Conservation (phyloP, 2,113 vertebrate species). For the Pogonocichla stellata region DNA sequence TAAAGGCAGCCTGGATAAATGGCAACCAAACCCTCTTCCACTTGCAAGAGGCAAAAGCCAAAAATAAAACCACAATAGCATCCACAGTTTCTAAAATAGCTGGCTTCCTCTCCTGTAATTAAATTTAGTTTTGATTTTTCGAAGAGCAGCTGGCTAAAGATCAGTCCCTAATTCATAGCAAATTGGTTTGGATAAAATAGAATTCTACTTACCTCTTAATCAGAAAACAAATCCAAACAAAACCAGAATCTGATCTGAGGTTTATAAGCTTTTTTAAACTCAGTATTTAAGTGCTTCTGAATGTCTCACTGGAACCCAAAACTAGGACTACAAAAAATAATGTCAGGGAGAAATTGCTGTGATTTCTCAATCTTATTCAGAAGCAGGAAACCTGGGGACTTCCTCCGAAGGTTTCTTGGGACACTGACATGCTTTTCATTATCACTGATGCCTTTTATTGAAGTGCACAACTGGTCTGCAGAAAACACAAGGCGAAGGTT, state of each 20-base stretch:
- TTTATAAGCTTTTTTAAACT: background rate
- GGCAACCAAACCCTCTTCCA: background rate
- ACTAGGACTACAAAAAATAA: background rate
- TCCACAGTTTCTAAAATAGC: background rate
- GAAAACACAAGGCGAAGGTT: background rate
- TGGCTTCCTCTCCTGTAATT: background rate
- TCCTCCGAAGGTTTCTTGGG: background rate
- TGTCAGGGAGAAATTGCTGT: background rate
- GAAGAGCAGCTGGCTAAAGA: background rate
- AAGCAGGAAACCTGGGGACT: background rate
- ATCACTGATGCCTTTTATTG: background rate
- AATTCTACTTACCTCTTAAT: background rate
- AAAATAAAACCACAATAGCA: constrained; percentile 6
- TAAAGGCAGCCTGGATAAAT: background rate
- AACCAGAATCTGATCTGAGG: background rate
- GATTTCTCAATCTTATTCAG: background rate
- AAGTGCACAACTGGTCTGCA: background rate
- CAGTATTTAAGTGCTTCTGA: background rate
- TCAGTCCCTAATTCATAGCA: background rate
- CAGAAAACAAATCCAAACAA: constrained; percentile 13
- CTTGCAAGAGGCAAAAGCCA: background rate
- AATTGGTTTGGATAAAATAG: background rate
- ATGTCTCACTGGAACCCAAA: background rate
- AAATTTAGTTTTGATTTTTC: background rate
- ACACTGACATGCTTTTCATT: background rate